Evolutionary conservation across 2,113 vertebrate species (phyloP), one percentile per base, ranked within the genome.

Genomic region (Chloebia gouldiae): DNA sequence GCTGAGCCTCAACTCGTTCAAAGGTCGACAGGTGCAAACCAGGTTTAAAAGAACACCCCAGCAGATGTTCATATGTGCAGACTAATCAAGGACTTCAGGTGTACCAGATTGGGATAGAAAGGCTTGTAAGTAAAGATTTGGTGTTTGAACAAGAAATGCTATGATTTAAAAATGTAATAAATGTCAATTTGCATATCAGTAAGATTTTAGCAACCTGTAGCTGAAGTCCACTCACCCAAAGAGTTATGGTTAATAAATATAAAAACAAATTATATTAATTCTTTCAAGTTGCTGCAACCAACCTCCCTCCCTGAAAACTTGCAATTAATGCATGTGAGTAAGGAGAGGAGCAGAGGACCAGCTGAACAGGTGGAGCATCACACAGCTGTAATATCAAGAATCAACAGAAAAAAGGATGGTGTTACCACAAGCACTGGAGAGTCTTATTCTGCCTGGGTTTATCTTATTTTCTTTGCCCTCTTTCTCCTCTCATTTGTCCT

Each of bases 1-100:
- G 7, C 42, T 20, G 18, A 42, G 3, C 6, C 13, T 44, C 70
- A 35, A 21, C 12, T 19, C 8, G 0, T 63, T 78, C 21, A 7
- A 28, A 31, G 5, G 8, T 15, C 0, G 0, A 35, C 50, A 80
- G 30, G 45, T 10, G 1, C 63, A 76, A 90, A 59, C 0, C 2
- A 57, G 21, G 39, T 64, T 72, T 89, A 44, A 89, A 85, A 86
- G 33, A 79, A 9, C 28, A 40, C 5, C 11, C 21, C 8, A 27
- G 16, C 27, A 54, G 10, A 50, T 17, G 6, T 15, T 45, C 2
- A 3, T 7, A 24, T 7, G 6, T 42, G 49, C 5, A 3, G 17
- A 18, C 31, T 25, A 86, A 44, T 66, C 69, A 64, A 82, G 76
- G 81, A 42, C 11, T 72, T 69, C 4, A 19, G 11, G 7, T 9